phyloP scores from a whole-genome alignment of 2,888 invertebrate genomes.

The Caenorhabditis auriculariae region DNA sequence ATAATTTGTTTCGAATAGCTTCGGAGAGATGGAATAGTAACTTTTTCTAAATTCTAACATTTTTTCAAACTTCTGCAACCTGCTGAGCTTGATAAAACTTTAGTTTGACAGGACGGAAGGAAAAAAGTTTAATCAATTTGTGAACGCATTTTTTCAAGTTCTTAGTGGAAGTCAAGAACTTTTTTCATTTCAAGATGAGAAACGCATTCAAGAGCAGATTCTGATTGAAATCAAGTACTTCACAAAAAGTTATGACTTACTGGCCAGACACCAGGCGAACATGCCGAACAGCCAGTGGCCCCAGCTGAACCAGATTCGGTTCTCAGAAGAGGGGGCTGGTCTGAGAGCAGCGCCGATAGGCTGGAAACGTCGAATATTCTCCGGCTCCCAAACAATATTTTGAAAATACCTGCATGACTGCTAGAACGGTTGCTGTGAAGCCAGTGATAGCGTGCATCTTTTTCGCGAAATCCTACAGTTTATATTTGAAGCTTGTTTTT shows the following conservation, averaged over 20 bases:
- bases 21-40: background rate
- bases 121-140: no score
- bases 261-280: constrained; percentile 45
- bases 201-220: no score
- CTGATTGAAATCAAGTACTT: no score
- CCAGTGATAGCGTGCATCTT: constrained; percentile 35
- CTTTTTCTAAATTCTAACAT: background rate
- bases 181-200: no score
- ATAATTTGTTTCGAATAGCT: background rate
- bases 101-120: no score
- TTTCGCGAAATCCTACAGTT: constrained; percentile 28
- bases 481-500: background rate
- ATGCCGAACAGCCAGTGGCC: constrained; percentile 47
- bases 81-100: no score
- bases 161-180: no score
- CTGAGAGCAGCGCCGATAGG: constrained; percentile 39
- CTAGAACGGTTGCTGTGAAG: constrained; percentile 36
- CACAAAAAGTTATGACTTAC: constrained; percentile 16
- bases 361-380: constrained; percentile 3
- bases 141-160: no score
- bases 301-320: constrained; percentile 47
- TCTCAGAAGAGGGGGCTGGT: constrained; percentile 37
- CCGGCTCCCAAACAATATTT: no score
- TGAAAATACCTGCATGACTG: constrained; percentile 12
- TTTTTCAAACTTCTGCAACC: no score